Evolutionary conservation across 30 jellyfish, hydroid and myxozoan species (phyloP), one percentile per base, ranked within the genome.

Genomic region (Chironex yamaguchii): DNA sequence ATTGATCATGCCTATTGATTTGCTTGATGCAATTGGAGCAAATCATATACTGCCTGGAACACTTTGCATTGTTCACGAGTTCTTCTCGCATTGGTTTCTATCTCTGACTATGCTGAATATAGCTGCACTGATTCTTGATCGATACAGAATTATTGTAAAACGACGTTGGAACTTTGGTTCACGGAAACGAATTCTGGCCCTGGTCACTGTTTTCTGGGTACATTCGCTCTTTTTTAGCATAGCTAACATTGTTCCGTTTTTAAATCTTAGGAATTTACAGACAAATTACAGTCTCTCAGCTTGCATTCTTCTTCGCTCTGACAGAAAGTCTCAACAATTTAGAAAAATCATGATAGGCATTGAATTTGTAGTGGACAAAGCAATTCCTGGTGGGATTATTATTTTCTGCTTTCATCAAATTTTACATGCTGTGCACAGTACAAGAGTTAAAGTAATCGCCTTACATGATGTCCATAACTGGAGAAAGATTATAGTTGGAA

Each of bases 31-130:
- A 11, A 6, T 71, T 3, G 50, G 29, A 30, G 25, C 82, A 22
- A 12, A 68, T 17, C 11, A 50, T 25, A 42, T 69, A 54, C 91
- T 67, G 27, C 65, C 32, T 64, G 63, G 31, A 36, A 29, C 36
- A 26, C 20, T 64, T 28, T 80, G 91, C n/a, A 31, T 80, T 34
- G 14, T 36, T 17, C 36, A 54, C 0, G 36, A 79, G 28, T 80
- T 80, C 23, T 58, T 80, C 0, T 79, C 65, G 20, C 91, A 80
- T 33, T 80, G 91, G 91, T 64, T 80, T 29, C 83, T 54, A 4
- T 80, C 91, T 9, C 29, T 80, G 26, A 80, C 91, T 23, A 80
- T 80, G 91, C 76, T 80, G n/a, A 66, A 70, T 34, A 66, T 80
- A 69, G 91, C 91, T 0, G 91, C 80, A 13, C 65, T 80, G 0